Base-by-base conservation (phyloP, 2,888 invertebrate genomes). In the Poecilus cupreus region DNA sequence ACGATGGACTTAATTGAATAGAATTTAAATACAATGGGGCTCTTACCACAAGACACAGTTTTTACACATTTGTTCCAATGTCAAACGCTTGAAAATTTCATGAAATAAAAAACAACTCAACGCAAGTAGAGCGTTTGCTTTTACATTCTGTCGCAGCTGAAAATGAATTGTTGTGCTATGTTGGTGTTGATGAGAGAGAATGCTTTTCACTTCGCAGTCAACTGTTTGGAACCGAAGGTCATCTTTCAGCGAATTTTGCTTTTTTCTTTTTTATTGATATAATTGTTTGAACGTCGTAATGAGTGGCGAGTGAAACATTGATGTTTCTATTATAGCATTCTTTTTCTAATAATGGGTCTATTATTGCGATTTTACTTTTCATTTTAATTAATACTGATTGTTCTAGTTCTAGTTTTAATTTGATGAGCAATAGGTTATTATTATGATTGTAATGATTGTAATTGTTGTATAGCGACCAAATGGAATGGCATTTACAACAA, bases 51-150 rank as follows among this genome's bases (percentile, higher is more conserved):
- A 54, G 26, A 60, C 24, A 60, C 26, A 60, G 60, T 60, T 60
- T 60, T 60, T 60, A 51, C 11, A 24, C 24, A 60, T 60, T 60
- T 26, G 5, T 60, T 60, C 54, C 60, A 60, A 60, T 60, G 60
- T 60, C 60, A 60, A 51, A 60, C 22, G 60, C 60, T 60, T 60
- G 60, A 60, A 60, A 60, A 60, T 60, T 60, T 60, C 60, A 26
- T 22, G 60, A 60, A 60, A 60, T 60, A 60, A 60, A 60, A 60
- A 26, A 24, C n/a, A 13, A 6, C 22, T 3, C 13, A 24, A 26
- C 24, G 26, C 60, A 60, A 60, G 60, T 60, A 60, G 60, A 60
- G 60, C 60, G 26, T 24, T 43, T 5, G 60, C 60, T 60, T 60
- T 60, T 60, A 60, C 60, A 60, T 24, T 60, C 60, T 60, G 60